Evolutionary conservation across 2,113 vertebrate species (phyloP).

Genomic region (Forbesichthys papilliferus): DNA sequence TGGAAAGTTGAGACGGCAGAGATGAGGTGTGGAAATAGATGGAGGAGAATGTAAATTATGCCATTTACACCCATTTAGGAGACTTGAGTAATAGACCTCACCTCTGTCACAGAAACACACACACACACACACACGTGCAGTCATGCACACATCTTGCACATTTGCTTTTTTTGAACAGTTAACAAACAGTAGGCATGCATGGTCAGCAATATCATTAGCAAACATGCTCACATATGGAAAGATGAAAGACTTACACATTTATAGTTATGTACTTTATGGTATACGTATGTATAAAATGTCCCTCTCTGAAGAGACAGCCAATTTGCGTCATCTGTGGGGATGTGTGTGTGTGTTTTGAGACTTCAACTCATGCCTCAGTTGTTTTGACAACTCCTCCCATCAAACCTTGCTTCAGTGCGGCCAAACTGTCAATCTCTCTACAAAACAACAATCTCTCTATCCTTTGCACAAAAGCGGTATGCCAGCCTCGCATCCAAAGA

Average conservation of each 20-base stretch:
- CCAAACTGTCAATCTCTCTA: conserved; percentile 36
- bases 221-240: not conserved
- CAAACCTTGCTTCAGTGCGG: conserved; percentile 6
- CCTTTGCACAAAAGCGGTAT: not conserved
- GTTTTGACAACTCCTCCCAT: conserved; percentile 35
- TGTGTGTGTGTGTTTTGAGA: conserved; percentile 2
- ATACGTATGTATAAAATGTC: conserved; percentile 33
- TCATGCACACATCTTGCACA: not conserved
- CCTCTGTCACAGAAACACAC: not conserved
- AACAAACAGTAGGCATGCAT: not conserved
- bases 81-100: not conserved
- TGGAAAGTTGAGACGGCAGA: not conserved
- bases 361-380: conserved; percentile 32
- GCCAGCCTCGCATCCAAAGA: conserved; percentile 3
- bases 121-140: not conserved
- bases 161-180: not conserved
- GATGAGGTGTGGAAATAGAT: conserved; percentile 6
- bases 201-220: not conserved
- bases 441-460: no score
- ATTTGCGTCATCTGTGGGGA: conserved; percentile 20
- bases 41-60: conserved; percentile 3
- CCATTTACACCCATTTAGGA: not conserved
- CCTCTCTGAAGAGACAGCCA: conserved; percentile 17
- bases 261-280: conserved; percentile 1
- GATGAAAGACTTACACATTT: conserved; percentile 39